These are phyloP conservation scores for Ascidia mentula DNA, from an alignment of 23 tunicate species.

Conservation along the genomic window DNA sequence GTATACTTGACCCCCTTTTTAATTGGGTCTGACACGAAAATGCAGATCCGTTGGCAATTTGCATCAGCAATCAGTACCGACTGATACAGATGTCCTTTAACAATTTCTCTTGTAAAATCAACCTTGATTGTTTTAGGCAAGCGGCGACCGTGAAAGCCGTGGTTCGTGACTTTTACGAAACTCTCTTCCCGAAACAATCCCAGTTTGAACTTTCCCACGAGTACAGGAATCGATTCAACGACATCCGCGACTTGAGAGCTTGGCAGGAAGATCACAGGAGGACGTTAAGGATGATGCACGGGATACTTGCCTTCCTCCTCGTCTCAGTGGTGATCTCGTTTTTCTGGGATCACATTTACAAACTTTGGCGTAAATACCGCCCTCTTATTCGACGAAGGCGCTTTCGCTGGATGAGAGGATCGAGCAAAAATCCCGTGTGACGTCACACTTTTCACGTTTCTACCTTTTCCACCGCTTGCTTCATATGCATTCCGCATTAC, in stretches of 20 bases:
- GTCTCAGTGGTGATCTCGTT: constrained; percentile 45
- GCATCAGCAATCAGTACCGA: no score
- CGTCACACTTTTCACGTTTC: no score
- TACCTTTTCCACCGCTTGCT: no score
- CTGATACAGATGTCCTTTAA: no score
- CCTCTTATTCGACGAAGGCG: constrained; percentile 14
- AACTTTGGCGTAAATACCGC: constrained; percentile 27
- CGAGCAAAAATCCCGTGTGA: background rate
- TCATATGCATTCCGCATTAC: no score
- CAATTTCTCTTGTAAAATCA: no score
- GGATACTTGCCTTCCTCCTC: constrained; percentile 27
- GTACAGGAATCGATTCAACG: constrained; percentile 65
- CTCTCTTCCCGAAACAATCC: constrained; percentile 69
- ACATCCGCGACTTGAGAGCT: constrained; percentile 34
- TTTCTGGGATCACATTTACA: constrained; percentile 54
- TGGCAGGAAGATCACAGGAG: constrained; percentile 51
- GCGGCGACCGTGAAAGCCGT: constrained; percentile 75
- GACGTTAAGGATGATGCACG: constrained; percentile 39
- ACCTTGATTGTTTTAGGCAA: constrained; percentile 39
- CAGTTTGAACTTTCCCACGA: constrained; percentile 75
- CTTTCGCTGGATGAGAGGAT: background rate
- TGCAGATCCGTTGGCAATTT: no score
- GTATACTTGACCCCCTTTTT: no score
- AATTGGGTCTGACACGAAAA: no score
- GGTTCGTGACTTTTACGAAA: constrained; percentile 74